Conservation (phyloP, 2,797 vertebrate genomes). For the Pseudochirops cupreus region DNA sequence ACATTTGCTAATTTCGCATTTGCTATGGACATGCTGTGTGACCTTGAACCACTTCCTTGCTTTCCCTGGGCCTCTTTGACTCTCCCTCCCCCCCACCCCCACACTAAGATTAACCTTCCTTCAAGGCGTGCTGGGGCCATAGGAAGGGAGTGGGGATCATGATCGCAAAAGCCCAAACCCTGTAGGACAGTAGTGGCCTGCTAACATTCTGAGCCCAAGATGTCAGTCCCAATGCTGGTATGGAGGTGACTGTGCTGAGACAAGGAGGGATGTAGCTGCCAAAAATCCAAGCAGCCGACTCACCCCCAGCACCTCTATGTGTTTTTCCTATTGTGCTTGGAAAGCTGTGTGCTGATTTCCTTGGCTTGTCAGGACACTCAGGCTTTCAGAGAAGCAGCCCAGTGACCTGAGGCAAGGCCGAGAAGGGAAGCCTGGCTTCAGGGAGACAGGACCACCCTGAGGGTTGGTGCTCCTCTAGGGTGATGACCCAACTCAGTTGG, state of each 20-base stretch:
- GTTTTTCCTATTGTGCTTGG: neutral
- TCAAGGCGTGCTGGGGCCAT: neutral
- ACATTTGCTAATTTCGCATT: neutral
- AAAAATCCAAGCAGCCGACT: too few relatives aligned
- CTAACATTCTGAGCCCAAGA: neutral
- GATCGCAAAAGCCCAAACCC: neutral
- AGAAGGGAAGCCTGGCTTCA: neutral
- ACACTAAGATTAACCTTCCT: neutral
- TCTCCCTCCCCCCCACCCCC: neutral
- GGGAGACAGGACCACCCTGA: neutral
- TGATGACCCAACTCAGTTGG: neutral
- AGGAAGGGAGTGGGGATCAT: neutral
- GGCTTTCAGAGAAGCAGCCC: neutral
- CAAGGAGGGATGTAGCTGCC: neutral
- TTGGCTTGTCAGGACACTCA: neutral
- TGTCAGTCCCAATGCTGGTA: neutral
- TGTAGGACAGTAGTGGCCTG: neutral
- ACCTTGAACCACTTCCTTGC: neutral
- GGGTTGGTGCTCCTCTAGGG: neutral
- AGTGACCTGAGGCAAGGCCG: too few relatives aligned
- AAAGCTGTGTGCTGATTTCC: constrained; percentile 12
- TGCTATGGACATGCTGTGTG: neutral
- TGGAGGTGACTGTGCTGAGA: neutral
- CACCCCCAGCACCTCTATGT: neutral
- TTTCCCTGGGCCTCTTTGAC: neutral